Evolutionary conservation across 1,140 invertebrate genomes (phyloP), one percentile per base, ranked within the genome.

Genomic region (Vollenhovia emeryi): DNA sequence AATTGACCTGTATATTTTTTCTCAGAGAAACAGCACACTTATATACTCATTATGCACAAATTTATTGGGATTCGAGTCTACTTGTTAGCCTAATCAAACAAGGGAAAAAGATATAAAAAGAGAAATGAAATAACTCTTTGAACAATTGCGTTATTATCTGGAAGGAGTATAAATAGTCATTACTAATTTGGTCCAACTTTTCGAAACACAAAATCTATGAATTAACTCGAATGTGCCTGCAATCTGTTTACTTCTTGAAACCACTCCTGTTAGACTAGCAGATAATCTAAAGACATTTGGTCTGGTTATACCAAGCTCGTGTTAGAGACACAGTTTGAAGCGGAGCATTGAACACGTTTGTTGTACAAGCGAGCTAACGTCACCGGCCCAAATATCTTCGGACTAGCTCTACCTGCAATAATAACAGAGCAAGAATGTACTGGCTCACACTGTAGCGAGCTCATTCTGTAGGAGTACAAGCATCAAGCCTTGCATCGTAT

Each of bases 401-500:
- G 90, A 94, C 89, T 86, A 91, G 84, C 90, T 88, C 88, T 91
- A 92, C 92, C 92, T 93, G 91, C 92, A 79, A 79, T 90, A 93
- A 93, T 93, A 93, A 94, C 92, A 92, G 88, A 92, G 91, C 90
- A 93, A 93, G 91, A 94, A 94, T 95, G 93, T 94, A 91, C 92
- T 95, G 93, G 94, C 92, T 93, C 93, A 93, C 93, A 94, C 91
- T 93, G 94, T 94, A 94, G 93, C 92, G 92, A 94, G 92, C 93
- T 94, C 88, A 93, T 92, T 93, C 91, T 91, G 94, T 95, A 95
- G 94, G 92, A 93, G 93, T 95, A 93, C 94, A 93, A 95, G 94
- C 94, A 95, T 95, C 92, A 94, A 95, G 94, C 94, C 93, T 95
- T 95, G 94, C 94, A 95, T 95, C 93, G 94, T 95, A 94, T 94